Evolutionary conservation across 1,140 invertebrate genomes (phyloP), one percentile per base, ranked within the genome.

Genomic region (Drosophila repletoides): DNA sequence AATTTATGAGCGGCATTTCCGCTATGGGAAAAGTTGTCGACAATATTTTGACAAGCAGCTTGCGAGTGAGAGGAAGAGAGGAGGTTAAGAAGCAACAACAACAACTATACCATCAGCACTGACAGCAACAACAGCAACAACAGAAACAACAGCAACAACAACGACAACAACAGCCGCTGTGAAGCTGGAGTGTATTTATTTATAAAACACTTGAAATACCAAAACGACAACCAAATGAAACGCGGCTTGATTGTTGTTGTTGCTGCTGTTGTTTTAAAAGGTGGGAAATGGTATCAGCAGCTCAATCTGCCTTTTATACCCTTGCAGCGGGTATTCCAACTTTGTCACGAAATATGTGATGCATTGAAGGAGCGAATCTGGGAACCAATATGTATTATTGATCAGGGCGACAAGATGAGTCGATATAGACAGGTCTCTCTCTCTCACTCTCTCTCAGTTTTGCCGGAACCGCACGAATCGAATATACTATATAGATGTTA

Each of bases 141-240:
- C 12, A 22, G 26, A 36, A 63, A 7, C 68, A 51, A 31, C 53
- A 53, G 36, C 56, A 46, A 31, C 51, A 63, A 59, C 71, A 74
- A 46, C 41, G 26, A 43, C 56, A 58, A 58, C 64, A 67, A 12
- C 51, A 36, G 6, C 45, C 28, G 12, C 7, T 46, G 19, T 56
- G 61, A 65, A 34, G 19, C 24, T 34, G 22, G 36, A 40, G 53
- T 60, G 67, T 84, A 58, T 84, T 84, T 84, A 84, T 84, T 84
- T 84, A 79, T 84, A 84, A 84, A 86, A 75, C 75, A 84, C 79
- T 84, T 84, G 79, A 84, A 68, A 72, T 79, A 58, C 64, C 61
- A 49, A 76, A 74, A 52, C 43, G 61, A 84, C 66, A 74, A 48
- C 7, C 36, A 67, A 84, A 64, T 70, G 52, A 83, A 84, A 84